Percentiles rank a stretch among this genome's conserved stretches.
Conservation (phyloP, 92 coral and sea anemone species). For the Porites lobata region DNA sequence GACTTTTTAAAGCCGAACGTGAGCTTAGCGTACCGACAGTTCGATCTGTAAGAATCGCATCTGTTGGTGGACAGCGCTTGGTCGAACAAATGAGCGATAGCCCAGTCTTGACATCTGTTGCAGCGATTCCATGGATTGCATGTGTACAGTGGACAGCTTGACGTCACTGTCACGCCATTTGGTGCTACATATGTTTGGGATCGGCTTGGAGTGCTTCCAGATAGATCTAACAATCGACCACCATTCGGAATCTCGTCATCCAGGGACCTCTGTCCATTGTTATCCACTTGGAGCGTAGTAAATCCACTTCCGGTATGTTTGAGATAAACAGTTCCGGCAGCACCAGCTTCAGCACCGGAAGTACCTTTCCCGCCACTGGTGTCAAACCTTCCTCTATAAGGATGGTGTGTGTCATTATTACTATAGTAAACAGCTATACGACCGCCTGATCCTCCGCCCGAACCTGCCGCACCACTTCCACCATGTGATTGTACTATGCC, state of each 20-base stretch:
- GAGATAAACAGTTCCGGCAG: slow-evolving; percentile 94
- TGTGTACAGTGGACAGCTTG: slow-evolving; percentile 66
- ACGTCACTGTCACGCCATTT: slow-evolving; percentile 84
- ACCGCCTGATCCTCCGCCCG: slow-evolving; percentile 99
- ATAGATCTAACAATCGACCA: slow-evolving; percentile 85
- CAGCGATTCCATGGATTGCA: slow-evolving; percentile 9
- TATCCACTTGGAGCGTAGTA: slow-evolving; percentile 84
- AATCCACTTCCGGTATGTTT: slow-evolving; percentile 80
- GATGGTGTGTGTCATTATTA: slow-evolving; percentile 86
- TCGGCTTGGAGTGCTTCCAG: slow-evolving; percentile 81
- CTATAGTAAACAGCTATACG: slow-evolving; percentile 89
- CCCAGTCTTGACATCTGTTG: slow-evolving; percentile 52
- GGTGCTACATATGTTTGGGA: slow-evolving; percentile 79
- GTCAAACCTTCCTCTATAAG: slow-evolving; percentile 85
- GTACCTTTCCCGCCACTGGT: slow-evolving; percentile 87
- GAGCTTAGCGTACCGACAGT: slow-evolving; percentile 68
- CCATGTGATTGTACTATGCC: slow-evolving; percentile 89
- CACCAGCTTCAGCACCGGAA: slow-evolving; percentile 92
- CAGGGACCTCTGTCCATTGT: slow-evolving; percentile 79
- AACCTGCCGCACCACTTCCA: slow-evolving; percentile 82
- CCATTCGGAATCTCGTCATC: slow-evolving; percentile 79
- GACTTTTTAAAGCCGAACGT: slow-evolving; percentile 75
- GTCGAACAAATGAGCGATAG: slow-evolving; percentile 85
- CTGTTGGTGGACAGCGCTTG: slow-evolving; percentile 71
- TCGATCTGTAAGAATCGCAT: slow-evolving; percentile 73